Conservation (phyloP, 2,113 vertebrate genomes). For the Danio rerio region DNA sequence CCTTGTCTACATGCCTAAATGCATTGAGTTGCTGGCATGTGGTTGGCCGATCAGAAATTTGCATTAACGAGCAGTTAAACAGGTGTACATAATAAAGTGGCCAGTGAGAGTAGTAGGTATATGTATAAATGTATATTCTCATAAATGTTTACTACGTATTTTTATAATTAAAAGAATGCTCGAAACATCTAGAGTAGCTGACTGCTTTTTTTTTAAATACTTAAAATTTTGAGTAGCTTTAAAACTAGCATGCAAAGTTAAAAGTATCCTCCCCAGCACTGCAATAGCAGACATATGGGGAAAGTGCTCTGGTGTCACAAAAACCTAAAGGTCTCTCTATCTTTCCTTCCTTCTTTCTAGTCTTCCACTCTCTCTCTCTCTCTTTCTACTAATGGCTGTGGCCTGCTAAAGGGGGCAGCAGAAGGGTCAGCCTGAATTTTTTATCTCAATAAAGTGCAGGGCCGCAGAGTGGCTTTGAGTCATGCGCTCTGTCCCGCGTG, state of each 20-base stretch:
- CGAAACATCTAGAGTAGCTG: background rate
- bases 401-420: slow-evolving; percentile 30
- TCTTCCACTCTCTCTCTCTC: background rate
- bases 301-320: slow-evolving; percentile 2
- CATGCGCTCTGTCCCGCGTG: slow-evolving; percentile 32
- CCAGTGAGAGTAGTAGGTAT: background rate
- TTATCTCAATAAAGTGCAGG: slow-evolving; percentile 46
- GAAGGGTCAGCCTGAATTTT: slow-evolving; percentile 47
- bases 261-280: background rate
- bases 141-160: background rate
- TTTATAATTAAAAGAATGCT: slow-evolving; percentile 4
- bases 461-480: slow-evolving; percentile 41
- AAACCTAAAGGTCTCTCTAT: slow-evolving; percentile 11
- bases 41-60: no score
- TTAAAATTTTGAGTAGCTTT: slow-evolving; percentile 5
- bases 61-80: no score
- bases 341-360: slow-evolving; percentile 1
- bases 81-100: no score
- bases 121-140: background rate
- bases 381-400: slow-evolving; percentile 28
- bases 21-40: no score
- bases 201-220: background rate
- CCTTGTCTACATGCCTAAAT: no score
- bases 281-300: slow-evolving; percentile 11
- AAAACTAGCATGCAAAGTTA: background rate